Evolutionary conservation across 2,888 invertebrate species (phyloP).

Genomic region (Cephus pygmeus): DNA sequence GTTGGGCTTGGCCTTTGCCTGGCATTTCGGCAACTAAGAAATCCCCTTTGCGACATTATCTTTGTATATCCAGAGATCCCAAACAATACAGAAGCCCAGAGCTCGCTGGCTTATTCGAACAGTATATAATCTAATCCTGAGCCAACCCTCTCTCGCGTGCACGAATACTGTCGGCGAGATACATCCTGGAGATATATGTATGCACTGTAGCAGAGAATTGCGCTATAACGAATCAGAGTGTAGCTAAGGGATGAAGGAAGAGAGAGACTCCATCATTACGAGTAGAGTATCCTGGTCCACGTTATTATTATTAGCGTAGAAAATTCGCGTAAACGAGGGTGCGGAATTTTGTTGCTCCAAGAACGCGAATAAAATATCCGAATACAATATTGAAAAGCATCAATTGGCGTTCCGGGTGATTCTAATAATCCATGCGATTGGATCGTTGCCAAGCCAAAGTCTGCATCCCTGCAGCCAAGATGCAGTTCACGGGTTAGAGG

Average conservation of each 20-base stretch:
- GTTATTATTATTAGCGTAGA: not conserved
- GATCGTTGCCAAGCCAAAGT: constrained; percentile 50
- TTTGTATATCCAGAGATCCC: constrained; percentile 42
- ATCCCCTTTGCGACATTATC: constrained; percentile 37
- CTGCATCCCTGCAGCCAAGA: constrained; percentile 33
- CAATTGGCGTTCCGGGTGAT: constrained; percentile 38
- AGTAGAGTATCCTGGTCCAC: not conserved
- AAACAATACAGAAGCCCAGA: constrained; percentile 33
- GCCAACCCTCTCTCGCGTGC: not conserved
- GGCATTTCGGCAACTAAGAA: constrained; percentile 23
- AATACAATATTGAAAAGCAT: constrained; percentile 40
- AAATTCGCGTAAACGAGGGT: constrained; percentile 11
- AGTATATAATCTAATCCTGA: constrained; percentile 27
- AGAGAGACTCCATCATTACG: not conserved
- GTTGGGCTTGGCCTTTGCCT: constrained; percentile 19
- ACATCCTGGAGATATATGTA: not conserved
- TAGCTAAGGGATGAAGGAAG: not conserved
- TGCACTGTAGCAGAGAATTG: not conserved
- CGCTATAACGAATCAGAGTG: not conserved
- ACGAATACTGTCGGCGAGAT: not conserved
- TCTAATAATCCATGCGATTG: constrained; percentile 53
- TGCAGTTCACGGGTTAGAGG: constrained; percentile 23
- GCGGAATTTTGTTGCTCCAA: not conserved
- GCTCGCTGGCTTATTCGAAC: constrained; percentile 5
- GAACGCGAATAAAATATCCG: constrained; percentile 27